A percentile compares a stretch with the other conserved stretches of the same genome.
Evolutionary conservation across 2,888 invertebrate genomes (phyloP).

Genomic region (Anoncus sp.): DNA sequence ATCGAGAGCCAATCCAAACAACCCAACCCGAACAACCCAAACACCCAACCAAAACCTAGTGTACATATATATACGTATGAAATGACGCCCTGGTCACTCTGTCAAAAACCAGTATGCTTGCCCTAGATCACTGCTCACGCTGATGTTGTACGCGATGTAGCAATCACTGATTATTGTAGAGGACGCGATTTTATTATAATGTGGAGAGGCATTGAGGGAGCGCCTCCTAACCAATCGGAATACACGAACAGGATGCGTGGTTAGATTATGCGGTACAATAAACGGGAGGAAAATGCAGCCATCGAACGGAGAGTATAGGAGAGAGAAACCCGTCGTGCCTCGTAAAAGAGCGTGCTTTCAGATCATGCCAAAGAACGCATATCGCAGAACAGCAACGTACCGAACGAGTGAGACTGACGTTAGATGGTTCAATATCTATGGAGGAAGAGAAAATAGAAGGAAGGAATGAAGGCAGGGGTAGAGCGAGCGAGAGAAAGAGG

Average conservation of each 20-base stretch:
- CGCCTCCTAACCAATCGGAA: background rate
- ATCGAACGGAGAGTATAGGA: background rate
- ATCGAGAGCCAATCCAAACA: too few species aligned
- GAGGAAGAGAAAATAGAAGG: background rate
- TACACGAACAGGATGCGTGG: slow-evolving; percentile 5
- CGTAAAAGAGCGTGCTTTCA: slow-evolving; percentile 28
- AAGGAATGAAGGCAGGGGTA: slow-evolving; percentile 9
- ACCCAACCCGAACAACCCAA: too few species aligned
- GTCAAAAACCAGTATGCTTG: slow-evolving; percentile 8
- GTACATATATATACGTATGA: background rate
- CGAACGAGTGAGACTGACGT: slow-evolving; percentile 10
- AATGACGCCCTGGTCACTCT: background rate
- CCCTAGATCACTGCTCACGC: slow-evolving; percentile 2
- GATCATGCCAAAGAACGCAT: slow-evolving; percentile 37
- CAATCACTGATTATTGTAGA: slow-evolving; percentile 50
- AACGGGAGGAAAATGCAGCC: slow-evolving; percentile 49
- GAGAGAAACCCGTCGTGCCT: slow-evolving; percentile 8
- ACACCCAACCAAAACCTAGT: background rate
- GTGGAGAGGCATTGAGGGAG: slow-evolving; percentile 2
- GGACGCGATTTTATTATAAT: slow-evolving; percentile 39
- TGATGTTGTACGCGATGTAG: slow-evolving; percentile 37
- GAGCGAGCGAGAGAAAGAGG: slow-evolving; percentile 9
- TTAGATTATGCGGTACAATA: slow-evolving; percentile 52
- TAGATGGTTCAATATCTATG: slow-evolving; percentile 1
- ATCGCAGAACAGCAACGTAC: slow-evolving; percentile 37